Evolutionary conservation across 2,888 invertebrate genomes (phyloP), one percentile per base, ranked within the genome.

Genomic region (Ophion slaviceki): DNA sequence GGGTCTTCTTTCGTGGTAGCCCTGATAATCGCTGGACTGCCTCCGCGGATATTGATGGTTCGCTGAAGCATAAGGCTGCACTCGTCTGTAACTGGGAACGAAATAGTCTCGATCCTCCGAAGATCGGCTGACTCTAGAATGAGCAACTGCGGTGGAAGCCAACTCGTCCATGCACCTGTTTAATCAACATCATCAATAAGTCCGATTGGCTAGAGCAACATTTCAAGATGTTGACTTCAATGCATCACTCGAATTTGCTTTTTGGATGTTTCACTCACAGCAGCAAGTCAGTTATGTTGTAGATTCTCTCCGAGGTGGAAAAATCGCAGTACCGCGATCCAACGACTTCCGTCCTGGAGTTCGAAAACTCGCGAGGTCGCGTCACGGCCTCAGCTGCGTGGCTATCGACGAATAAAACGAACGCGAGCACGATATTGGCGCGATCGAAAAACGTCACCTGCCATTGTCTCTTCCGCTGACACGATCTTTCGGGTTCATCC

Each of bases 151-250:
- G 59, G 83, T 81, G 17, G 79, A 45, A 14, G 91, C 90, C 82
- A 92, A 80, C 62, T 89, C 89, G 45, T 91, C 88, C 89, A 93
- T 89, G 72, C 93, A 93, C 82, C 93, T 93, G 84, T 75, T 76
- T 20, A 36, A 68, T 77, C 32, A 70, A 82, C 75, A 40, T 83
- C 57, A 5, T 11, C 24, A 0, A 32, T 14, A 10, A 20, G 0
- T 20, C 20, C 2, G 24, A 61, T 10, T 11, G 24, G 24, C 5
- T 10, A 59, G 0, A 4, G 2, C 1, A 17, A 0, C 67, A 64
- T 66, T 40, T 71, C n/a, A 20, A 47, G 17, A 77, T 71, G 8
- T 2, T 10, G 20, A 59, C 53, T n/a, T 62, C 2, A 17, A 32
- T 3, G 5, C 32, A 32, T 53, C n/a, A 6, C 11, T 77, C n/a